Evolutionary conservation across 2,888 invertebrate genomes (phyloP).

Genomic region (Unio delphinus): DNA sequence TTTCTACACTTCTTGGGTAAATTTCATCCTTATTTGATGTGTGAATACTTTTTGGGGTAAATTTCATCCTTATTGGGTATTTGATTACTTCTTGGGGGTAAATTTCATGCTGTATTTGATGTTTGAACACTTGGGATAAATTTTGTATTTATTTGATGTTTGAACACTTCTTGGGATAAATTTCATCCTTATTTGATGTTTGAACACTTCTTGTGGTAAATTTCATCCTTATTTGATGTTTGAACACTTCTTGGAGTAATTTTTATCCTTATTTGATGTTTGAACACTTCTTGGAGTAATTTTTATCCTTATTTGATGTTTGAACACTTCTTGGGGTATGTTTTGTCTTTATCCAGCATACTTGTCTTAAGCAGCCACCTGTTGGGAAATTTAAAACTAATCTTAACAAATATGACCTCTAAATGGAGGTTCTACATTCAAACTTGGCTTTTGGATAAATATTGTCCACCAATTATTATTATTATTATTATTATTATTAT

Average conservation of each 20-base stretch:
- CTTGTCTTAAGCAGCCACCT: too few relatives aligned
- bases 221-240: neutral
- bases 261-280: conserved; percentile 74
- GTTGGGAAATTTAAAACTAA: too few relatives aligned
- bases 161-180: conserved; percentile 77
- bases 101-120: conserved; percentile 11
- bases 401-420: too few relatives aligned
- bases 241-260: too few relatives aligned
- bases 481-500: too few relatives aligned
- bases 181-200: conserved; percentile 72
- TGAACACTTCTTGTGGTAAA: conserved; percentile 77
- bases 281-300: conserved; percentile 77
- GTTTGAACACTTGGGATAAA: conserved; percentile 71
- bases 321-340: conserved; percentile 76
- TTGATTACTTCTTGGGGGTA: conserved; percentile 76
- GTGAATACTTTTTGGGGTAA: neutral
- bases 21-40: conserved; percentile 9
- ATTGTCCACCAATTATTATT: too few relatives aligned
- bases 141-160: conserved; percentile 73
- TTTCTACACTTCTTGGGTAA: conserved; percentile 78
- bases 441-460: neutral
- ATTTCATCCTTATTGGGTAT: conserved; percentile 72
- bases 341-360: too few relatives aligned
- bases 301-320: conserved; percentile 72
- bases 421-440: too few relatives aligned